Conservation (phyloP, 2,888 invertebrate species). For the Apamea epomidion region DNA sequence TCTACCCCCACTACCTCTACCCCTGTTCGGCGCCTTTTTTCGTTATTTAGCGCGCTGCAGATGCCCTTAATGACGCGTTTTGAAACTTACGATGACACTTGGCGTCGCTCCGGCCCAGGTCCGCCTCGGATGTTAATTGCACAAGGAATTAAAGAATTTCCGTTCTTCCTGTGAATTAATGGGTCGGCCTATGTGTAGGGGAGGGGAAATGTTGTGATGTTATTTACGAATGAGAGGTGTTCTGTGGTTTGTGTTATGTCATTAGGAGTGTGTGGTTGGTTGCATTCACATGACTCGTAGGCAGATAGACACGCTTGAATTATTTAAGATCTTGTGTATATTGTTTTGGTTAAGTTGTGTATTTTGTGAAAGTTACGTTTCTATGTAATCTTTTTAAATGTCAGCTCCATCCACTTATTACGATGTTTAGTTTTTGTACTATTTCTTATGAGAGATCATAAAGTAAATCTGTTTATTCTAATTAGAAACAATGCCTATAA, state of each 20-base stretch:
- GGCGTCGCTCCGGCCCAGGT: conserved; percentile 81
- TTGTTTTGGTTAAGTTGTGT: not conserved
- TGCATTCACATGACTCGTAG: not conserved
- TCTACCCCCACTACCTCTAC: conserved; percentile 73
- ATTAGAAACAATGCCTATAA: not conserved
- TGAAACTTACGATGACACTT: conserved; percentile 91
- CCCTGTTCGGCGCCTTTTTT: conserved; percentile 78
- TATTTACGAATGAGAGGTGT: conserved; percentile 61
- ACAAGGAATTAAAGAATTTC: conserved; percentile 89
- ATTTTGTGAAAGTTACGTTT: not conserved
- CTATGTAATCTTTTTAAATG: not conserved
- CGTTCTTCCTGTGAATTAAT: conserved; percentile 83
- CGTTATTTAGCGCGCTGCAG: conserved; percentile 89
- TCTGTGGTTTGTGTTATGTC: conserved; percentile 28
- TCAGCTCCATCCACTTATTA: not conserved
- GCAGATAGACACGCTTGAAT: not conserved
- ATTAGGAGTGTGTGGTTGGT: conserved; percentile 14
- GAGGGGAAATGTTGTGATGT: conserved; percentile 71
- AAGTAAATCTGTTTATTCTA: not conserved
- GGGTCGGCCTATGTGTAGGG: conserved; percentile 79
- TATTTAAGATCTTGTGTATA: not conserved
- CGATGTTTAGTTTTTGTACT: not conserved
- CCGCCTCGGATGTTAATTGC: conserved; percentile 86
- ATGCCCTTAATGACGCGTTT: conserved; percentile 90
- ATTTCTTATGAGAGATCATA: not conserved